Evolutionary conservation across 2,888 invertebrate genomes (phyloP).

Genomic region (Julus scandinavius): DNA sequence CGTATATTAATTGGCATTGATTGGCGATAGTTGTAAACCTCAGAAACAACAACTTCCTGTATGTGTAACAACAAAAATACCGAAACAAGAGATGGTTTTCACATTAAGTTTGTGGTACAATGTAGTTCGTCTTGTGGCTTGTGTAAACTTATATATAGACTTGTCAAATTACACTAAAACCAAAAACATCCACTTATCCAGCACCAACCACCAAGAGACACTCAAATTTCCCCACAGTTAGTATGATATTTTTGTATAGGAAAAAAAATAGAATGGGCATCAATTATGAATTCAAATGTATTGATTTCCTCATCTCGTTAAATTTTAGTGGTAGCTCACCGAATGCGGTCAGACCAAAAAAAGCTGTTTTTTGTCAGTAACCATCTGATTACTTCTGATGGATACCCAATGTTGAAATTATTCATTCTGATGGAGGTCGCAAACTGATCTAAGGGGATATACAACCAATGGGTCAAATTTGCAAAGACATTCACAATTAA

Average conservation of each 20-base stretch:
- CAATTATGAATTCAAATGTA: not conserved
- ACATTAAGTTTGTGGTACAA: not conserved
- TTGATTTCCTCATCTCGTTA: constrained; percentile 10
- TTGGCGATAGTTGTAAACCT: too few relatives aligned
- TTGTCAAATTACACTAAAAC: not conserved
- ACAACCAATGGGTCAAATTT: not conserved
- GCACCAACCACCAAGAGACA: not conserved
- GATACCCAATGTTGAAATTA: not conserved
- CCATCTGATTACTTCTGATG: too few relatives aligned
- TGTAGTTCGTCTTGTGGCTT: not conserved
- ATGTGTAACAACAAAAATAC: too few relatives aligned
- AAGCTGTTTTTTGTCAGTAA: not conserved
- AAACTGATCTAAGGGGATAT: not conserved
- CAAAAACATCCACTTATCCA: not conserved
- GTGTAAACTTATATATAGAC: not conserved
- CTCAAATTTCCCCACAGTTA: not conserved
- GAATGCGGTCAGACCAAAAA: not conserved
- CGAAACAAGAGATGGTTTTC: too few relatives aligned
- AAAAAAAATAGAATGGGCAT: not conserved
- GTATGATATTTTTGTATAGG: not conserved
- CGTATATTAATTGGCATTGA: too few relatives aligned
- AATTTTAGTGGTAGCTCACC: not conserved
- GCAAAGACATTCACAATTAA: too few relatives aligned
- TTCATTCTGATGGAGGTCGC: not conserved
- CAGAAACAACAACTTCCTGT: too few relatives aligned